Evolutionary conservation across 2,797 vertebrate species (phyloP).

Genomic region (Darevskia mixta): DNA sequence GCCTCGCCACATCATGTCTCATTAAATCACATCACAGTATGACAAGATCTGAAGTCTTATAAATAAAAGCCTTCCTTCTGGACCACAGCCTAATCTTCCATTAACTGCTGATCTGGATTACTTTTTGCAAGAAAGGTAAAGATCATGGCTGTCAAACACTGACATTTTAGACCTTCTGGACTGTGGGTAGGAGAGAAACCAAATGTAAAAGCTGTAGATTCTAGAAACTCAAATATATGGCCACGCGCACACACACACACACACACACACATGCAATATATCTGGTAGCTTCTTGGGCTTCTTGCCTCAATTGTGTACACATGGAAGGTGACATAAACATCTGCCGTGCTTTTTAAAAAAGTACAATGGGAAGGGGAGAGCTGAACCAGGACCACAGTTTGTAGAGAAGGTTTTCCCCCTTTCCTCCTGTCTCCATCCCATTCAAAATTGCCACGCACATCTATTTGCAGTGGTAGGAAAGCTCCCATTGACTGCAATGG

Average conservation of each 20-base stretch:
- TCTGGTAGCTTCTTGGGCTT: background rate
- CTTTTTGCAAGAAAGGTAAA: constrained; percentile 56
- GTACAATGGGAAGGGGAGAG: too few species aligned
- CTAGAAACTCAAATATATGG: background rate
- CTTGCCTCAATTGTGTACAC: constrained; percentile 53
- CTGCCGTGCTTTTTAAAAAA: too few species aligned
- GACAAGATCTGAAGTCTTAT: constrained; percentile 2
- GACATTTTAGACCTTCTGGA: constrained; percentile 52
- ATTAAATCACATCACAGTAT: background rate
- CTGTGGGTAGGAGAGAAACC: background rate
- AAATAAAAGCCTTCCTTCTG: constrained; percentile 58
- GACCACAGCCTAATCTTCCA: constrained; percentile 52
- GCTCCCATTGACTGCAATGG: too few species aligned
- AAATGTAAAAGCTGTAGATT: constrained; percentile 52
- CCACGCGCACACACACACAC: background rate
- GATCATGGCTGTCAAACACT: constrained; percentile 61
- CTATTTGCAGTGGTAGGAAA: too few species aligned
- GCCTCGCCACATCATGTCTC: rapidly evolving
- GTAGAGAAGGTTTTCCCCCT: too few species aligned
- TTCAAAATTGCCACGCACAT: too few species aligned
- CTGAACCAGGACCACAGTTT: too few species aligned
- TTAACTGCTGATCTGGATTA: constrained; percentile 55
- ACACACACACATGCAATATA: too few species aligned
- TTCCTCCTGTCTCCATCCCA: too few species aligned
- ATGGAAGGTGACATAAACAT: constrained; percentile 25